phyloP scores from a whole-genome alignment of 2,113 vertebrate genomes.

The Sprattus sprattus region DNA sequence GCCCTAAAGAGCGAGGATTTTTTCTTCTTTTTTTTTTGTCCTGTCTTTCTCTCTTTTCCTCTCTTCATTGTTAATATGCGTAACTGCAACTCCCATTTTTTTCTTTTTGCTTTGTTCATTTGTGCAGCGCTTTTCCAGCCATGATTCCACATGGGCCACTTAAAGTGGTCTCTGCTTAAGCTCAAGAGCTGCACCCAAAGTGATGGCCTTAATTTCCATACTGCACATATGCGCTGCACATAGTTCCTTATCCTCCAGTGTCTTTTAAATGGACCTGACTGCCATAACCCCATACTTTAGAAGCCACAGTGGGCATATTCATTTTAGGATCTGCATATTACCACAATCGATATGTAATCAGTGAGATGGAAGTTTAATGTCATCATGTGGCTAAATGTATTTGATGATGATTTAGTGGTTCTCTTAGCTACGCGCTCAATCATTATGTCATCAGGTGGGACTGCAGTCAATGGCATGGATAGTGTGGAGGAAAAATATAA shows the following conservation, averaged over 20 bases:
- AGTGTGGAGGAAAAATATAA: not conserved
- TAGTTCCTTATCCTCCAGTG: not conserved
- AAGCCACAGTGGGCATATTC: slow-evolving; percentile 5
- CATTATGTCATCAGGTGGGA: not conserved
- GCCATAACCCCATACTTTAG: not conserved
- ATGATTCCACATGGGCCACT: not conserved
- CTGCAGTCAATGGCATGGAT: not conserved
- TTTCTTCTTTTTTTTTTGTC: not conserved
- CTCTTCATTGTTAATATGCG: not conserved
- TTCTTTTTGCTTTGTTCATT: not conserved
- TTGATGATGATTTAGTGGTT: slow-evolving; percentile 13
- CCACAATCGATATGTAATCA: slow-evolving; percentile 38
- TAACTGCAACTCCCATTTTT: not conserved
- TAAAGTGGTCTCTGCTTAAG: not conserved
- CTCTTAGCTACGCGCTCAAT: slow-evolving; percentile 14
- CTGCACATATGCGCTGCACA: not conserved
- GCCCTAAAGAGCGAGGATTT: not conserved
- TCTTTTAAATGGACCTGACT: slow-evolving; percentile 4
- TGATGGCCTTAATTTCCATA: not conserved
- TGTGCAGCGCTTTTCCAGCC: not conserved
- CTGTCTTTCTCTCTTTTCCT: not conserved
- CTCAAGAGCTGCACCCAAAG: not conserved
- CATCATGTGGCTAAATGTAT: slow-evolving; percentile 9
- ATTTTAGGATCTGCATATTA: slow-evolving; percentile 3
- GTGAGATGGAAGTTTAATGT: slow-evolving; percentile 19